Evolutionary conservation across 1,140 invertebrate species (phyloP), one percentile per base, ranked within the genome.

Genomic region (Vollenhovia emeryi): DNA sequence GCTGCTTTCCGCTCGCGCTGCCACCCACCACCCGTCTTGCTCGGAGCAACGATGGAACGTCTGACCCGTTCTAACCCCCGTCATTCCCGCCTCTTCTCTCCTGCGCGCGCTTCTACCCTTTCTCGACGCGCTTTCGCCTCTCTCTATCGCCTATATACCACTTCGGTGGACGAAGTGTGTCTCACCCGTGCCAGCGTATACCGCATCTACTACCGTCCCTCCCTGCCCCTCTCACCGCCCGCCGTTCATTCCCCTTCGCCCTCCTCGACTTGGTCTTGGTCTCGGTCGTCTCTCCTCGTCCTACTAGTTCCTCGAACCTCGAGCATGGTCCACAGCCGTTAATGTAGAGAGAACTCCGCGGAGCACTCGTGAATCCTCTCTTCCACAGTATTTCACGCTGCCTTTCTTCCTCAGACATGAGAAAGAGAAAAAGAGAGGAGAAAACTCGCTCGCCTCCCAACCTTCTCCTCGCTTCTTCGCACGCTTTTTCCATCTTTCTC

Each of bases 11-110:
- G 18, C 52, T 50, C 21, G 30, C 11, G 27, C 69, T 48, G 0
- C 36, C 30, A 27, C 11, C 52, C 57, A 45, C 18, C 74, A 15
- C 50, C 40, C 64, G 59, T 79, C 75, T 69, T 68, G 84, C 86
- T 89, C 74, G 66, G 74, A 89, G 66, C 88, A 89, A 89, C 88
- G 88, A 74, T 89, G 80, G 79, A 89, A 89, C 89, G 89, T 90
- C 86, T 88, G 79, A 86, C 84, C 68, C 80, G 64, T 40, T 82
- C 78, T 82, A 82, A 24, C 75, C 79, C 71, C 66, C 76, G 69
- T 30, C 36, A 18, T 74, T 62, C 40, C 33, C 9, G 33, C 7
- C 33, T 33, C 18, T 9, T 27, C 69, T 21, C 66, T 18, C 50
- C 18, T 45, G 69, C 60, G 64, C 78, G 66, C 76, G 76, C 48